A percentile compares a stretch with the other conserved stretches of the same genome.
These are phyloP conservation scores for Pseudocheirus occidentalis DNA, from an alignment of 2,797 vertebrate species.

Conservation along the genomic window DNA sequence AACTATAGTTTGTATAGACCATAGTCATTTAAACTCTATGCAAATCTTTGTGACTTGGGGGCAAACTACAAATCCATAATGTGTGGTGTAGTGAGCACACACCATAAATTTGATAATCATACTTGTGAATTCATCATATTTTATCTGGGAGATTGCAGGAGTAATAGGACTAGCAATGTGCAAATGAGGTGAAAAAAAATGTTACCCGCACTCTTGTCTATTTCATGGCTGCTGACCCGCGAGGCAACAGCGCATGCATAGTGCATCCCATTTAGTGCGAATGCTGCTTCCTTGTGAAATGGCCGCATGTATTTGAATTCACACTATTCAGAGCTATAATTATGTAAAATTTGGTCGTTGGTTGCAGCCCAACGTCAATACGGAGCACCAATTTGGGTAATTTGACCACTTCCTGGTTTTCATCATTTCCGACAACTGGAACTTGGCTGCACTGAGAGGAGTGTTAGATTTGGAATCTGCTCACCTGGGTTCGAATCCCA, in stretches of 20 bases:
- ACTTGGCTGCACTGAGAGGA: not conserved
- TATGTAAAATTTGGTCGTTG: not conserved
- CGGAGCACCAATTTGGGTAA: not conserved
- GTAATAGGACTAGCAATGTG: conserved; percentile 65
- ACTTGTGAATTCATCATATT: conserved; percentile 79
- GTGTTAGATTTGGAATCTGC: not conserved
- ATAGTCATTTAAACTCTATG: conserved; percentile 79
- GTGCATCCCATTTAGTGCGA: not conserved
- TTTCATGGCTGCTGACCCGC: conserved; percentile 65
- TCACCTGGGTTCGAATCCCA: not conserved
- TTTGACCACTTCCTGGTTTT: not conserved
- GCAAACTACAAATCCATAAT: conserved; percentile 78
- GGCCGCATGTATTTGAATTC: not conserved
- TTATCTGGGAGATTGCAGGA: conserved; percentile 65
- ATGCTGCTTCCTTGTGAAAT: not conserved
- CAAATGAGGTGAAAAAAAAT: conserved; percentile 74
- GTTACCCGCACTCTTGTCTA: conserved; percentile 62
- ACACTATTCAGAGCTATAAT: not conserved
- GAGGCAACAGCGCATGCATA: not conserved
- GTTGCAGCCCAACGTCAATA: not conserved
- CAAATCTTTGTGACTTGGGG: conserved; percentile 82
- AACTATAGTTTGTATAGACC: conserved; percentile 82
- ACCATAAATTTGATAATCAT: conserved; percentile 82
- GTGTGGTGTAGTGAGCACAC: conserved; percentile 71
- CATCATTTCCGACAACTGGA: not conserved